phyloP scores from a whole-genome alignment of 2,113 vertebrate genomes.

The Coturnix japonica region DNA sequence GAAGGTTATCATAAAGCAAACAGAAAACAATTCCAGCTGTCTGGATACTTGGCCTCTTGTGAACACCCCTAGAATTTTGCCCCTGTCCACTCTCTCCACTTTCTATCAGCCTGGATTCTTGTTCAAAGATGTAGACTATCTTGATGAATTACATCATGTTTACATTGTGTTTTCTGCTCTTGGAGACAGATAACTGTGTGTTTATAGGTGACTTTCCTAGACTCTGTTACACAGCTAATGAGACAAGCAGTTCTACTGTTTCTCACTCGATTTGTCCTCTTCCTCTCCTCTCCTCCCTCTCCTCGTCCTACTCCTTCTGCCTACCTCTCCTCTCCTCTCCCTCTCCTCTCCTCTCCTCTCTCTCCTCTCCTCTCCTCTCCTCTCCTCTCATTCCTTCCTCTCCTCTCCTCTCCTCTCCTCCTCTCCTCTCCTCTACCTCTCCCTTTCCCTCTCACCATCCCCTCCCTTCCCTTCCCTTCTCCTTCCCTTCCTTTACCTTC shows the following conservation, averaged over 20 bases:
- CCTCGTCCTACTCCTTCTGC: too few species aligned
- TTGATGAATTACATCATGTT: not conserved
- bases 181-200: not conserved
- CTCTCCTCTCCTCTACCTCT: too few species aligned
- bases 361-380: too few species aligned
- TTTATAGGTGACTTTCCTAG: not conserved
- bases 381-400: too few species aligned
- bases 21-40: not conserved
- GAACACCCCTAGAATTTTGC: not conserved
- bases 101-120: not conserved
- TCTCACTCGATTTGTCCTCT: not conserved
- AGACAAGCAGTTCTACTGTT: not conserved
- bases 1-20: not conserved
- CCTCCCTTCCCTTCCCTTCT: too few species aligned
- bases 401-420: too few species aligned
- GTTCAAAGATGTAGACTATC: not conserved
- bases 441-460: too few species aligned
- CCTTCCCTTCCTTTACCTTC: too few species aligned
- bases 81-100: not conserved
- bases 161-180: not conserved
- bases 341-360: not conserved
- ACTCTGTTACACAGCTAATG: not conserved
- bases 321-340: too few species aligned
- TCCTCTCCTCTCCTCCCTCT: not conserved
- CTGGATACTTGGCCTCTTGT: not conserved